Evolutionary conservation across 2,888 invertebrate species (phyloP).

Genomic region (Eremobia ochroleuca): DNA sequence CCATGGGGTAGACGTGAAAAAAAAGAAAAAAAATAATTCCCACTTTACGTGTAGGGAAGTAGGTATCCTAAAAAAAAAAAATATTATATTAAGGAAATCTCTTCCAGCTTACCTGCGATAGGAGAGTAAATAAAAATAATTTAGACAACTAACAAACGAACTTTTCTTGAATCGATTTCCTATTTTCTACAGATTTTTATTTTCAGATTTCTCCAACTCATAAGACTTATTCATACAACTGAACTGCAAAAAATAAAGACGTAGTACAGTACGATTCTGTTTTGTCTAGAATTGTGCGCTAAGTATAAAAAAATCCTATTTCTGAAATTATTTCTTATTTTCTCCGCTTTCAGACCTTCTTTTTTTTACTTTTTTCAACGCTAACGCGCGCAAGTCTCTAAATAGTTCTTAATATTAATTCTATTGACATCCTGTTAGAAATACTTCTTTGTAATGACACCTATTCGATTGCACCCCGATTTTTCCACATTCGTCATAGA

Average conservation of each 20-base stretch:
- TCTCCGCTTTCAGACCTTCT: fast-evolving
- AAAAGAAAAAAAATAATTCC: no score
- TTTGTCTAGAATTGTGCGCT: not conserved
- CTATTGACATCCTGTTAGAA: not conserved
- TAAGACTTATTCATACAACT: not conserved
- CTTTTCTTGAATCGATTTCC: no score
- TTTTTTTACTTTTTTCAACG: not conserved
- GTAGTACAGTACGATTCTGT: not conserved
- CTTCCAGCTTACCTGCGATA: not conserved
- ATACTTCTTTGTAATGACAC: not conserved
- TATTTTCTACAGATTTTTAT: not conserved
- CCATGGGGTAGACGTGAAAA: no score
- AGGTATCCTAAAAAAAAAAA: no score
- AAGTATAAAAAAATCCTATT: not conserved
- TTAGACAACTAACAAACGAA: not conserved
- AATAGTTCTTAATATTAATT: not conserved
- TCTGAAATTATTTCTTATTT: no score
- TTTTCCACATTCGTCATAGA: no score
- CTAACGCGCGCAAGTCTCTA: no score
- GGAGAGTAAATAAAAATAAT: not conserved
- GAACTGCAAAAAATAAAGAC: not conserved
- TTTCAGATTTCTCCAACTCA: not conserved
- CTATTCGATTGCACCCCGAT: not conserved
- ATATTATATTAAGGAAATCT: not conserved
- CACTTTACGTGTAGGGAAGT: no score